Evolutionary conservation across 2,113 vertebrate genomes (phyloP).

Genomic region (Phyllostomus discolor): DNA sequence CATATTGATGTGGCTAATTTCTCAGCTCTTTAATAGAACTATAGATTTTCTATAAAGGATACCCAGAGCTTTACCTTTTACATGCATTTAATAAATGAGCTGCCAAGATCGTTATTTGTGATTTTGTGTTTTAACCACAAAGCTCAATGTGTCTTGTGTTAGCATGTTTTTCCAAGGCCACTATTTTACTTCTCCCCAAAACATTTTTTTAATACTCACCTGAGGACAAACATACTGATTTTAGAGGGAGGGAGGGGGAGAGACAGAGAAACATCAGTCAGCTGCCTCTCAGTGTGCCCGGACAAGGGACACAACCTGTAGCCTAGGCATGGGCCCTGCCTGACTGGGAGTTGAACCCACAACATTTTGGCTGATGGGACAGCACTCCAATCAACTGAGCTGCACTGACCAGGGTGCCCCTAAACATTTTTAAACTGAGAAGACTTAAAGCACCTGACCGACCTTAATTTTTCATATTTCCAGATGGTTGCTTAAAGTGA

Average conservation of each 20-base stretch:
- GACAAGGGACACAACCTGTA: too few species aligned
- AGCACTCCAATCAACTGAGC: background rate
- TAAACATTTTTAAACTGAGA: constrained; percentile 1
- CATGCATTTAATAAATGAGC: constrained; percentile 35
- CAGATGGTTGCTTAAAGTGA: background rate
- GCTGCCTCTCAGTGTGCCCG: too few species aligned
- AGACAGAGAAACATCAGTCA: too few species aligned
- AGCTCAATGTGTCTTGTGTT: background rate
- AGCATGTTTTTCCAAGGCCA: constrained; percentile 1
- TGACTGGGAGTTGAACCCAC: too few species aligned
- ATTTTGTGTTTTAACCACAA: background rate
- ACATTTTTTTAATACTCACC: background rate
- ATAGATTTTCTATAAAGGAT: constrained; percentile 14
- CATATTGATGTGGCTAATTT: constrained; percentile 21
- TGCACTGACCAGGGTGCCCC: background rate
- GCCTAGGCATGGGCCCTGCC: too few species aligned
- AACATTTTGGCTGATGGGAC: too few species aligned
- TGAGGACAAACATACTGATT: too few species aligned
- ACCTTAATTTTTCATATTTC: constrained; percentile 7
- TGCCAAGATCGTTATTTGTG: background rate
- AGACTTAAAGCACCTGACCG: background rate
- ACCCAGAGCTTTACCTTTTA: background rate
- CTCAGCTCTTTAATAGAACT: constrained; percentile 5
- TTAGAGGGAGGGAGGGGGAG: too few species aligned
- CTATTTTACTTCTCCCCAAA: background rate